phyloP scores from a whole-genome alignment of 2,797 vertebrate genomes.

The Manis javanica region DNA sequence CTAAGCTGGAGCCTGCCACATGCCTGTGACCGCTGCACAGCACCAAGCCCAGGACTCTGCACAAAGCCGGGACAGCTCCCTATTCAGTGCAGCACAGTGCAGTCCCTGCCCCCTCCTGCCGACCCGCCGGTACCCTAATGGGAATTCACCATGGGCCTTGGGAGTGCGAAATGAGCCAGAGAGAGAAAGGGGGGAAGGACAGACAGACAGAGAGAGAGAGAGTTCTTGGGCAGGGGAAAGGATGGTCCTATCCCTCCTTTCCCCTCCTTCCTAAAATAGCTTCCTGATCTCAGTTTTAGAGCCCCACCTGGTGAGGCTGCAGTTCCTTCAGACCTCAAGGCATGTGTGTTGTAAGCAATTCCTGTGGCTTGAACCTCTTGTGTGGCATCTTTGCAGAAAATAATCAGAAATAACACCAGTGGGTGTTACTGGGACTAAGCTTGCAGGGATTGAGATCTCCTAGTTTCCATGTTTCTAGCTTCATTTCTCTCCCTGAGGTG shows the following conservation, averaged over 20 bases:
- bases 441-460: neutral
- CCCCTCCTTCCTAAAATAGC: neutral
- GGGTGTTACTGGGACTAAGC: neutral
- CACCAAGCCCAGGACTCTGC: neutral
- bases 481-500: neutral
- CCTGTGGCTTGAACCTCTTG: neutral
- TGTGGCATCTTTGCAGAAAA: neutral
- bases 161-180: neutral
- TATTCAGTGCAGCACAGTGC: rapidly evolving
- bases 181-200: too few relatives aligned
- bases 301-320: neutral
- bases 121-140: rapidly evolving
- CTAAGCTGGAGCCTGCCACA: rapidly evolving
- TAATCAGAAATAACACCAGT: neutral
- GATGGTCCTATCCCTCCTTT: too few relatives aligned
- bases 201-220: neutral
- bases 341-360: neutral
- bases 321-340: neutral
- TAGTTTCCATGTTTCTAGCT: neutral
- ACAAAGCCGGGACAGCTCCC: neutral
- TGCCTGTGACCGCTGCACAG: neutral
- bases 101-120: neutral
- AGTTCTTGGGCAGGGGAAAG: neutral
- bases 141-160: neutral
- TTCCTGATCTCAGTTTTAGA: neutral